These are phyloP conservation scores for Sebastes goodei DNA, from an alignment of 2,797 vertebrate species.

Conservation along the genomic window DNA sequence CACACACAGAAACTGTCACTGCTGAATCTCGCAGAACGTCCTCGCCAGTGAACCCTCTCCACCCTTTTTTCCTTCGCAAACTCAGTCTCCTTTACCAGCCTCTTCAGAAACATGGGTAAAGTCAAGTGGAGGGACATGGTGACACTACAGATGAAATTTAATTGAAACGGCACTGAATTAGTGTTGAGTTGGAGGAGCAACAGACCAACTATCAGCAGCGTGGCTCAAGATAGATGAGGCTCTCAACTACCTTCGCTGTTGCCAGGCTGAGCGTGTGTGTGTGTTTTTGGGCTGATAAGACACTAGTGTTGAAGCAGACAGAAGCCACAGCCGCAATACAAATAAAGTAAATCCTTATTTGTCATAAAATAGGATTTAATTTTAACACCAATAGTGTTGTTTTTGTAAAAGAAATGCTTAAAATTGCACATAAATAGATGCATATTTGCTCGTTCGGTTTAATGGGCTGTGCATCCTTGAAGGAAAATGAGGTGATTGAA, in stretches of 20 bases:
- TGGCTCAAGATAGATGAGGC: constrained; percentile 89
- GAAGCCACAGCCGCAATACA: constrained; percentile 38
- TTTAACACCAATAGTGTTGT: constrained; percentile 4
- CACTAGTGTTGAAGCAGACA: constrained; percentile 72
- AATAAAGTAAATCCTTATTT: constrained; percentile 44
- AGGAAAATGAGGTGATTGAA: constrained; percentile 97
- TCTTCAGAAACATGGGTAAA: constrained; percentile 41
- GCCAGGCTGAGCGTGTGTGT: constrained; percentile 74
- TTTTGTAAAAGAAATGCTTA: background rate
- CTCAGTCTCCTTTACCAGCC: background rate
- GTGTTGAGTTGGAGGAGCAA: constrained; percentile 42
- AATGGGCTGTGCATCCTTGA: constrained; percentile 85
- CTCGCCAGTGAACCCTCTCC: constrained; percentile 62
- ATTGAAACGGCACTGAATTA: constrained; percentile 74
- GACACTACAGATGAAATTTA: constrained; percentile 67
- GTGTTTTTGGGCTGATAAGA: constrained; percentile 91
- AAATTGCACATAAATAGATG: constrained; percentile 21
- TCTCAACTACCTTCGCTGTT: constrained; percentile 82
- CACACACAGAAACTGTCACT: constrained; percentile 46
- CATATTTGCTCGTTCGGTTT: constrained; percentile 70
- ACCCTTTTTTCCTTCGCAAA: constrained; percentile 18
- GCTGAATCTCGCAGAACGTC: constrained; percentile 41
- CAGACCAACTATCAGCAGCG: constrained; percentile 79
- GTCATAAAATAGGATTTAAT: constrained; percentile 24
- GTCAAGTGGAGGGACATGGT: constrained; percentile 16